These are phyloP conservation scores for Drosophila seguyi DNA, from an alignment of 1,140 invertebrate genomes.

Conservation along the genomic window DNA sequence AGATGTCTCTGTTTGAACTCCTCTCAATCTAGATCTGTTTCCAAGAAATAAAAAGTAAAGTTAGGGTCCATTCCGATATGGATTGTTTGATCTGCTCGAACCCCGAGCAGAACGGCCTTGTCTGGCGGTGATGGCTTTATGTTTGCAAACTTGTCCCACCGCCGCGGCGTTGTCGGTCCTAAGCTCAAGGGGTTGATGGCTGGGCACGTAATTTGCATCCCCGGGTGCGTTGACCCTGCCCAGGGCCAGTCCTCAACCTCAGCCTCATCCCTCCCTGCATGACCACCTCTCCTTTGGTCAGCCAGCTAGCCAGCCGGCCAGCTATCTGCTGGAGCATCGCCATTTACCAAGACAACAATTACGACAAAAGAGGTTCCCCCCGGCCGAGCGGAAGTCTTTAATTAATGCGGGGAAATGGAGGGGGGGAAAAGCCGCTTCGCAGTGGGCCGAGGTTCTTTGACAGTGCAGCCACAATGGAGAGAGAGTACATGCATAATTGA, in stretches of 20 bases:
- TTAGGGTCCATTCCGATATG: constrained; percentile 20
- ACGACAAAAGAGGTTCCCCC: constrained; percentile 70
- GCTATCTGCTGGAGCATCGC: constrained; percentile 42
- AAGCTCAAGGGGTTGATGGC: constrained; percentile 49
- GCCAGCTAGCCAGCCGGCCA: no score
- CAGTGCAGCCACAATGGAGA: constrained; percentile 17
- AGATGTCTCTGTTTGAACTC: not conserved
- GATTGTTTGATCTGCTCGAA: constrained; percentile 33
- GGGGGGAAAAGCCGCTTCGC: constrained; percentile 3
- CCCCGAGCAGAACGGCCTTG: constrained; percentile 23
- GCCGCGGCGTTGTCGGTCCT: constrained; percentile 15
- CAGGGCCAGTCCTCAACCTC: constrained; percentile 21
- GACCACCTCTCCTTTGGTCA: constrained; percentile 35
- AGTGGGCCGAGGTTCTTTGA: constrained; percentile 26
- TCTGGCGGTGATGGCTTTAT: constrained; percentile 23
- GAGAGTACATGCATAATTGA: constrained; percentile 65
- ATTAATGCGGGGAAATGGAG: constrained; percentile 59
- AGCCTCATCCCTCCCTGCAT: not conserved
- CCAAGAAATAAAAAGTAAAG: constrained; percentile 5
- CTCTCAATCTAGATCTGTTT: not conserved
- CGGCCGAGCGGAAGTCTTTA: constrained; percentile 72
- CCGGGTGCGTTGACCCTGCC: constrained; percentile 41
- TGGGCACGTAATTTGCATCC: constrained; percentile 48
- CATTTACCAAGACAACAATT: constrained; percentile 71
- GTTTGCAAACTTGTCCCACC: constrained; percentile 38